These are phyloP conservation scores for Reinhardtius hippoglossoides DNA, from an alignment of 2,113 vertebrate genomes.

Conservation along the genomic window DNA sequence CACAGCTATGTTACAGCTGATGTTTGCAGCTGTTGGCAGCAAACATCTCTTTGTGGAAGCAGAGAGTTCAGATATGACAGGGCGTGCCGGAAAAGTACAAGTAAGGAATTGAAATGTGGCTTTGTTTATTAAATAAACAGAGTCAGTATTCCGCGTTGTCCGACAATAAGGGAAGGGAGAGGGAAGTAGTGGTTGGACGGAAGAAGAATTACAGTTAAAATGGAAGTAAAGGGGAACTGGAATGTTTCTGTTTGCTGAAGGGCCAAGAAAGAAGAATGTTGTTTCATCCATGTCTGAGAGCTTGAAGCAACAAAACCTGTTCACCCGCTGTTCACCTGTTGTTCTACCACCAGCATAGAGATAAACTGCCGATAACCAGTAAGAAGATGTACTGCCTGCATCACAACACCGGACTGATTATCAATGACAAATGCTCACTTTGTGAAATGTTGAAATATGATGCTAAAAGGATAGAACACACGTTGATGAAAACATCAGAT, in stretches of 20 bases:
- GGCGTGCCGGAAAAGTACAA: conserved; percentile 1
- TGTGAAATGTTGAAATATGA: not conserved
- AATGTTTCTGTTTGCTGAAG: not conserved
- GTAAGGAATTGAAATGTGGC: not conserved
- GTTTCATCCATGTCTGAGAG: not conserved
- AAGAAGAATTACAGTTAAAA: not conserved
- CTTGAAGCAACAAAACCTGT: not conserved
- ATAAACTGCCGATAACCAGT: not conserved
- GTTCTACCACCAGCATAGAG: not conserved
- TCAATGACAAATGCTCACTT: not conserved
- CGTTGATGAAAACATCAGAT: too few species aligned
- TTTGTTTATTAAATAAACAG: conserved; percentile 14
- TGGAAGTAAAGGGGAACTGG: not conserved
- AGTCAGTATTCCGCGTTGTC: not conserved
- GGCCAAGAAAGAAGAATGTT: not conserved
- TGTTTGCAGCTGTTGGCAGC: not conserved
- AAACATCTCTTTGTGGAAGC: conserved; percentile 1
- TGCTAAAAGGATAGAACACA: not conserved
- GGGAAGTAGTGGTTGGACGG: not conserved
- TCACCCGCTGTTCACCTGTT: not conserved
- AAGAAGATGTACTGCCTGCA: not conserved
- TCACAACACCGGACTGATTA: too few species aligned
- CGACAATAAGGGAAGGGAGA: not conserved
- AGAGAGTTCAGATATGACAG: not conserved
- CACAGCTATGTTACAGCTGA: not conserved